Percentiles rank a stretch among this genome's conserved stretches.
Evolutionary conservation across 2,888 invertebrate genomes (phyloP).

Genomic region (Sphaerophoria taeniata): DNA sequence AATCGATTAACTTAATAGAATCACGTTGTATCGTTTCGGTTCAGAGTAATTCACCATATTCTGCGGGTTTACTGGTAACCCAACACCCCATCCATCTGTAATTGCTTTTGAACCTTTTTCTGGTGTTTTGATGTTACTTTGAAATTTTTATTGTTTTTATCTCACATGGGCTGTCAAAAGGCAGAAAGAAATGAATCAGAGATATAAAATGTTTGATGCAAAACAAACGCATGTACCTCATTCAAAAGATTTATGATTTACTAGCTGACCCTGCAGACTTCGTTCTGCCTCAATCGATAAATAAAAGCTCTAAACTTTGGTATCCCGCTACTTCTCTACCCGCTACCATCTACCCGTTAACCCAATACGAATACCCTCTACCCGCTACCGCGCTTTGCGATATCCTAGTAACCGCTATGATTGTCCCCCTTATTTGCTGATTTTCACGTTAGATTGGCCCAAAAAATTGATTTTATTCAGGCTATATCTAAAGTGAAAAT

Average conservation of each 20-base stretch:
- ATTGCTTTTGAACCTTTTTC: conserved; percentile 51
- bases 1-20: conserved; percentile 68
- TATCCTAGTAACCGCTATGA: too few species aligned
- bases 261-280: too few species aligned
- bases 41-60: conserved; percentile 54
- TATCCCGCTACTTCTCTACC: too few species aligned
- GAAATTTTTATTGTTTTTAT: conserved; percentile 1
- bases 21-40: conserved; percentile 54
- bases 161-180: conserved; percentile 2
- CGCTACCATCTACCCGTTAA: too few species aligned
- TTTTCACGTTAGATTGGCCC: too few species aligned
- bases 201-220: conserved; percentile 36
- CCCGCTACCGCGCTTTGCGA: too few species aligned
- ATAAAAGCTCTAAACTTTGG: too few species aligned
- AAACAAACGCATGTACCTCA: conserved; percentile 53
- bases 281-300: too few species aligned
- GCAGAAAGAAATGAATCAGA: background rate
- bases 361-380: too few species aligned
- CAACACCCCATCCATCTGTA: conserved; percentile 49
- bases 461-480: too few species aligned
- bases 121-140: conserved; percentile 8
- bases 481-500: too few species aligned
- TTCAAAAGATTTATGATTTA: conserved; percentile 65
- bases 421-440: too few species aligned
- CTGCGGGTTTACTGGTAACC: conserved; percentile 53